These are phyloP conservation scores for Cyclargus thomasi DNA, from an alignment of 1,140 invertebrate genomes.

Conservation along the genomic window DNA sequence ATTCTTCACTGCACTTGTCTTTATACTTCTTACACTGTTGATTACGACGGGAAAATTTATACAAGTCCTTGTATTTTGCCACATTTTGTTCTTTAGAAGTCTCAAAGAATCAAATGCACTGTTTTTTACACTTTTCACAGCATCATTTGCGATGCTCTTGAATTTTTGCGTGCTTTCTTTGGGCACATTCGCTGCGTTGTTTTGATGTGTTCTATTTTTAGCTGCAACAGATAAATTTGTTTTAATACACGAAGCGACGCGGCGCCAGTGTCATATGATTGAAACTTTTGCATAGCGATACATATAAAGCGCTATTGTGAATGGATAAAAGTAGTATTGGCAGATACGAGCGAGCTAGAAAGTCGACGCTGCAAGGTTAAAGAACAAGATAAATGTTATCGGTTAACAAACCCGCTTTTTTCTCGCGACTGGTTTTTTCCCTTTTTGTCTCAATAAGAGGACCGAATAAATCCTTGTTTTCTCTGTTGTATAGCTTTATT, in stretches of 20 bases:
- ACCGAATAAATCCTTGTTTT: slow-evolving; percentile 67
- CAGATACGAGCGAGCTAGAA: slow-evolving; percentile 18
- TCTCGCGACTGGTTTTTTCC: slow-evolving; percentile 51
- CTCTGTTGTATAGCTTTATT: slow-evolving; percentile 60
- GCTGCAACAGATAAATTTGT: slow-evolving; percentile 63
- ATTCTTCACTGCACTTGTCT: slow-evolving; percentile 38
- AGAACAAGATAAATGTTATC: slow-evolving; percentile 37
- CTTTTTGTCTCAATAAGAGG: slow-evolving; percentile 59
- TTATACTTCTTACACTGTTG: slow-evolving; percentile 48
- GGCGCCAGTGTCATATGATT: slow-evolving; percentile 70
- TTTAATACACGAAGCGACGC: slow-evolving; percentile 38
- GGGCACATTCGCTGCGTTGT: slow-evolving; percentile 44
- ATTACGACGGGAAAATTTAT: slow-evolving; percentile 48
- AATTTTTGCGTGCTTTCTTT: slow-evolving; percentile 51
- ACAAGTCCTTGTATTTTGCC: slow-evolving; percentile 59
- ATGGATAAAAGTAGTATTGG: background rate
- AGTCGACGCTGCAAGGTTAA: slow-evolving; percentile 24
- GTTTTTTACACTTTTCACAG: slow-evolving; percentile 5
- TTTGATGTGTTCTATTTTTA: slow-evolving; percentile 71
- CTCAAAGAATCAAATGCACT: slow-evolving; percentile 14
- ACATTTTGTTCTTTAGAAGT: slow-evolving; percentile 51
- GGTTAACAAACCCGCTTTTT: slow-evolving; percentile 50
- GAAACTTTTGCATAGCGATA: slow-evolving; percentile 18
- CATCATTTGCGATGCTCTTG: slow-evolving; percentile 17
- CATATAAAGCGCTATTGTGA: slow-evolving; percentile 17